Conservation (phyloP, 2,113 vertebrate genomes). For the Erythrocebus patas region DNA sequence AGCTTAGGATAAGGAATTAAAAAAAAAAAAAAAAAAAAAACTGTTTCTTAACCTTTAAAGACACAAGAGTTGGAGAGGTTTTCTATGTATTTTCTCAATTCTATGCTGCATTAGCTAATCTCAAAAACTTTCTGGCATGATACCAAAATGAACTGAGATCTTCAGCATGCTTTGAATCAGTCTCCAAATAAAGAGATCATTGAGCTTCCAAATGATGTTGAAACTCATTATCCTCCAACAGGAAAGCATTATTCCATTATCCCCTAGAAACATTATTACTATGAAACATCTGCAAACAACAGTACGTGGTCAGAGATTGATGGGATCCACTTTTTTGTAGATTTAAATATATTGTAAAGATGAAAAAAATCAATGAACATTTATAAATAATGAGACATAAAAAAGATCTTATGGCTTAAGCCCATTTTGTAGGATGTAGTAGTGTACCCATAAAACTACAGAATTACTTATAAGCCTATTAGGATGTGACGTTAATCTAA, state of each 20-base stretch:
- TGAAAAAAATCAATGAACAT: constrained; percentile 55
- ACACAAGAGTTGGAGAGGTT: background rate
- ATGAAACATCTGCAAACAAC: constrained; percentile 57
- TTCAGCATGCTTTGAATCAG: constrained; percentile 28
- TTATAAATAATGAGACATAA: constrained; percentile 55
- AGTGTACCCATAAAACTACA: constrained; percentile 20
- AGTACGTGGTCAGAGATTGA: constrained; percentile 44
- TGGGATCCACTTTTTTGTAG: constrained; percentile 17
- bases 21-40: background rate
- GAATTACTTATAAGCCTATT: constrained; percentile 18
- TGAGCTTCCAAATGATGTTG: constrained; percentile 72
- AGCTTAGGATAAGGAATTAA: background rate
- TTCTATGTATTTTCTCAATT: constrained; percentile 41
- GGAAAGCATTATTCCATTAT: constrained; percentile 63
- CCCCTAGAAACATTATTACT: constrained; percentile 62
- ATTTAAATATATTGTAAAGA: constrained; percentile 46
- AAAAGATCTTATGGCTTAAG: background rate
- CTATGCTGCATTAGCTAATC: background rate
- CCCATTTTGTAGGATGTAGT: constrained; percentile 4
- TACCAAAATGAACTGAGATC: background rate
- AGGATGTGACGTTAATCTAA: constrained; percentile 51
- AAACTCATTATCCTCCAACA: constrained; percentile 64
- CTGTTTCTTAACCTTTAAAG: constrained; percentile 26
- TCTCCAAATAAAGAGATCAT: constrained; percentile 54
- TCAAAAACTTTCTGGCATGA: constrained; percentile 32